Base-by-base conservation (phyloP, 2,113 vertebrate species). In the Abramis brama region DNA sequence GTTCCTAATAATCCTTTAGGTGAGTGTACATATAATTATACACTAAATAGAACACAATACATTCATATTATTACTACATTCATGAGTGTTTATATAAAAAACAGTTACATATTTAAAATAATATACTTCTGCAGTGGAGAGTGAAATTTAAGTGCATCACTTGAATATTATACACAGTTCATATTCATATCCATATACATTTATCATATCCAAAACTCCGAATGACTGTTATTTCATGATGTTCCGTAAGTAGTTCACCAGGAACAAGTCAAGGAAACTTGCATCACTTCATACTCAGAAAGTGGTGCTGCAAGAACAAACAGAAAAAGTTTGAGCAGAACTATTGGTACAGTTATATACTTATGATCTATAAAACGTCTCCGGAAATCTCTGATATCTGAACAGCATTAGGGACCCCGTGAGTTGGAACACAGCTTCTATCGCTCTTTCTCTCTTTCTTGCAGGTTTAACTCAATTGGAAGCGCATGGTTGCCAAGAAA, bases 401-500 rank as follows among this genome's bases (percentile, higher is more conserved):
- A 73, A 43, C 10, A n/a, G 9, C 70, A 47, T 12, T 74, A 27
- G n/a, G 71, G 71, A 75, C n/a, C 9, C 75, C 6, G 25, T 68
- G 60, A 68, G 45, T 21, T 68, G 55, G 55, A 79, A 85, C 27
- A 10, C 43, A 9, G 52, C 57, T 30, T 36, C 68, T 71, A 71
- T 43, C 68, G 11, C 21, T 23, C 19, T 21, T n/a, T 59, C 78
- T 50, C 76, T 52, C 60, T 78, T 68, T 60, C 55, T 59, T 23
- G 10, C 27, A 66, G 27, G 50, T 73, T 86, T 74, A 10, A 39
- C 55, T 71, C 64, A 30, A 23, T 47, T 82, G 52, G 50, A 80
- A 86, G 55, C 79, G 55, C 55, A 47, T 76, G 59, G 50, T 70
- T 60, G 77, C 50, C 4, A 23, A 80, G 39, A 80, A 86, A 79